Evolutionary conservation across 1,140 invertebrate genomes (phyloP).

Genomic region (Monomorium pharaonis): DNA sequence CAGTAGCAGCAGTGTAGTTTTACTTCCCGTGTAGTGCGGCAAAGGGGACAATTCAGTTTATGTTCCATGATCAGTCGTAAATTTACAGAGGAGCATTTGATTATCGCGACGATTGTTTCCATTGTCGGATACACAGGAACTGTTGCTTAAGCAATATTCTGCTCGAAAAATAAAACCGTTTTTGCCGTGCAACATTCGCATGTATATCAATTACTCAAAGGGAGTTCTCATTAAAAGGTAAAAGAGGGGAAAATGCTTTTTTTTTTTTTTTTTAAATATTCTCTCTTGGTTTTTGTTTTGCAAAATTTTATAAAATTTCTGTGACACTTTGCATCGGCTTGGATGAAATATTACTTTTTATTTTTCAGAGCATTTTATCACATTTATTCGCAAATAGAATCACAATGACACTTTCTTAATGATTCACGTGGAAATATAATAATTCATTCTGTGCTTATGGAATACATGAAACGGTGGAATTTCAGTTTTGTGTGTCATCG

Average conservation of each 20-base stretch:
- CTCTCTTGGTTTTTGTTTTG: not conserved
- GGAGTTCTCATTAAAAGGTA: not conserved
- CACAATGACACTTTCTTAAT: not conserved
- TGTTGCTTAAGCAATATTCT: not conserved
- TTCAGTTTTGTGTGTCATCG: not conserved
- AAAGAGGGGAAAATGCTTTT: not conserved
- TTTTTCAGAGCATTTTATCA: not conserved
- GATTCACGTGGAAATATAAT: not conserved
- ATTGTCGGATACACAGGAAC: not conserved
- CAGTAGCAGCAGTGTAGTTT: conserved; percentile 12
- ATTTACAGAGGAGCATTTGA: conserved; percentile 11
- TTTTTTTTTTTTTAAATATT: not conserved
- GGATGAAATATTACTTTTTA: not conserved
- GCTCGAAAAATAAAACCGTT: not conserved
- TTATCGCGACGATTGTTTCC: not conserved
- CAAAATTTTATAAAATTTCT: not conserved
- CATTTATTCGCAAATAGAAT: not conserved
- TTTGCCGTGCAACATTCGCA: not conserved
- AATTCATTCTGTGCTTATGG: not conserved
- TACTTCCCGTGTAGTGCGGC: not conserved
- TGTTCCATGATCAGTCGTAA: not conserved
- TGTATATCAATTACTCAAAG: not conserved
- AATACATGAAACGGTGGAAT: not conserved
- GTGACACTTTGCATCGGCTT: not conserved
- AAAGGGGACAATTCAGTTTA: conserved; percentile 14